Base-by-base conservation (phyloP, 2,797 vertebrate species). In the Pangasius djambal region DNA sequence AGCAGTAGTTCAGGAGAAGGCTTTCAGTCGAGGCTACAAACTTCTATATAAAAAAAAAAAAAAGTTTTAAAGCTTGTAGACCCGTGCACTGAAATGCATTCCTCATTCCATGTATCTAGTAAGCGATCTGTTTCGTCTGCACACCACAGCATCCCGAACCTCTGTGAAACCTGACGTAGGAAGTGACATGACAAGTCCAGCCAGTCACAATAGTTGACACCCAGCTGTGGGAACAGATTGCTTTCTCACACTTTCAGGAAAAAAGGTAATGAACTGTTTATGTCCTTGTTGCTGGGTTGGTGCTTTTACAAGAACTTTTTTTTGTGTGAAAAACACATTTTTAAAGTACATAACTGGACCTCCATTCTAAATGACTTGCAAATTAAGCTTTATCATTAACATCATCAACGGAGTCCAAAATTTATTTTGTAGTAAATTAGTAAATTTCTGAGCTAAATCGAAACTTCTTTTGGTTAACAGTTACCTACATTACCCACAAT, bases 171-270 rank as follows among this genome's bases (percentile, higher is more conserved):
- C 52, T 59, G 55, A 59, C 13, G 59, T 44, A 16, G 12, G 57
- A 83, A 40, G 50, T 0, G 34, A 34, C 48, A 34, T 20, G 77
- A 79, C 3, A 34, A 18, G 57, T 84, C 31, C 25, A 65, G 82
- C 61, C 61, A 10, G 61, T 50, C 28, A 20, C 44, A 69, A 50
- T 84, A 31, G 50, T 22, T 69, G 61, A 50, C 63, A 84, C 63
- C 44, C 44, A 18, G 63, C 63, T 69, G 63, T 50, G 83, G 83
- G 44, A 67, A 44, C 59, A 63, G 63, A 84, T 67, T 84, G 83
- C 83, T 84, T 52, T 84, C 83, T 84, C 83, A 67, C 28, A 84
- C 44, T 3, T 52, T 50, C 83, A 52, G 18, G 25, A 2, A 83
- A 83, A 50, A 22, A 67, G 9, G 9, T 48, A 84, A 84, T 34